Percentiles rank a stretch among this genome's conserved stretches.
phyloP scores from a whole-genome alignment of 92 coral and sea anemone species.

The Pocillopora grandis region DNA sequence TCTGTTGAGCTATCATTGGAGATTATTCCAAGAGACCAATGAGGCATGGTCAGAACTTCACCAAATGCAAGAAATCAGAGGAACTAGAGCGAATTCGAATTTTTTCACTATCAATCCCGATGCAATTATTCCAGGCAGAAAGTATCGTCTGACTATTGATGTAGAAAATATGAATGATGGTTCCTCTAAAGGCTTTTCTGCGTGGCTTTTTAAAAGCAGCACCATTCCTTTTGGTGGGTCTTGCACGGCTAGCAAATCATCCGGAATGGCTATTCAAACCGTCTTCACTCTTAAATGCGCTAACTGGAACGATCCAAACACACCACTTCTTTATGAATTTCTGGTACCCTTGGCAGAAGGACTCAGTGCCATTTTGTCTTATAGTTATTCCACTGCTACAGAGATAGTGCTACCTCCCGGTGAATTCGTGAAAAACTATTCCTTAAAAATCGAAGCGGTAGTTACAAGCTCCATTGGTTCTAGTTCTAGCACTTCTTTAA shows the following conservation, averaged over 20 bases:
- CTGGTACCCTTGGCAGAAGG: not conserved
- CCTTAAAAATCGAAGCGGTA: not conserved
- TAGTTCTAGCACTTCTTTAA: not conserved
- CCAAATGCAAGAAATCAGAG: not conserved
- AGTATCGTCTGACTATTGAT: not conserved
- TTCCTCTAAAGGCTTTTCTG: not conserved
- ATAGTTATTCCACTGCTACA: not conserved
- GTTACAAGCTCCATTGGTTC: conserved; percentile 5
- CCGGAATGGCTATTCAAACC: conserved; percentile 2
- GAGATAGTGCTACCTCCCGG: conserved; percentile 9
- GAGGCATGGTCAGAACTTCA: conserved; percentile 11
- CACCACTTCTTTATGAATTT: conserved; percentile 25
- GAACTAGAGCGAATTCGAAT: not conserved
- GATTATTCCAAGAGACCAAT: not conserved
- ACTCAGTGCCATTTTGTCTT: not conserved
- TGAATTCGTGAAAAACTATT: not conserved
- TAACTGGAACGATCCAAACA: conserved; percentile 8
- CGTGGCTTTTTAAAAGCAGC: conserved; percentile 8
- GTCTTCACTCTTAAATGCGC: not conserved
- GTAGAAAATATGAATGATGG: not conserved
- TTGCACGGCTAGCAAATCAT: not conserved
- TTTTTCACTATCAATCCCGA: not conserved
- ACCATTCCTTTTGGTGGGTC: not conserved
- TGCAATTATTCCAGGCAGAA: conserved; percentile 1
- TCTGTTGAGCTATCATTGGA: not conserved